A percentile compares a stretch with the other conserved stretches of the same genome.
Evolutionary conservation across 2,113 vertebrate species (phyloP).

Genomic region (Tachysurus fulvidraco): DNA sequence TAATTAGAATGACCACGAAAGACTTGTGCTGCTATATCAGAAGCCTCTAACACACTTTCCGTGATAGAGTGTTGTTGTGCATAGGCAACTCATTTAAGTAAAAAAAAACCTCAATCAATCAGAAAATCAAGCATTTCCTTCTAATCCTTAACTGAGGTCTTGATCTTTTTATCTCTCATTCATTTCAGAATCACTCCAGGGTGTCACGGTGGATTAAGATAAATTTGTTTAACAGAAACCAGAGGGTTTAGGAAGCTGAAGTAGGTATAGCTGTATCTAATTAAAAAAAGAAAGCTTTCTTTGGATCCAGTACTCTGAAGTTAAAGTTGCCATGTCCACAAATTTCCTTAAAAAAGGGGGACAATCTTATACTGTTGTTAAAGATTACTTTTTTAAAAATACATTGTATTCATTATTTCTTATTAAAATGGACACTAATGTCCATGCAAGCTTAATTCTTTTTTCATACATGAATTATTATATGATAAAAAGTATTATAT

Average conservation of each 20-base stretch:
- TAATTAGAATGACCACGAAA: conserved; percentile 65
- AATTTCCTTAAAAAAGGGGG: not conserved
- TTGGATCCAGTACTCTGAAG: not conserved
- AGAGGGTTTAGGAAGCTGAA: not conserved
- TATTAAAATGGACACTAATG: not conserved
- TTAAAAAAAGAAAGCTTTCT: not conserved
- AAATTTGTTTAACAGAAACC: not conserved
- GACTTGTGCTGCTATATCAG: conserved; percentile 44
- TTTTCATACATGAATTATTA: not conserved
- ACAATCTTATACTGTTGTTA: not conserved
- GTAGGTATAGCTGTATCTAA: not conserved
- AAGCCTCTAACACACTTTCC: conserved; percentile 59
- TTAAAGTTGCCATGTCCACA: not conserved
- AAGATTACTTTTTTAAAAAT: not conserved
- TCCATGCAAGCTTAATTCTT: no score
- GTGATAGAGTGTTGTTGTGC: conserved; percentile 20
- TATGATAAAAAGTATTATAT: not conserved
- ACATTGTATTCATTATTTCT: not conserved
- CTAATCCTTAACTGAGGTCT: not conserved
- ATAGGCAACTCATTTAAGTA: conserved; percentile 54
- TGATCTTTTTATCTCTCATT: conserved; percentile 6
- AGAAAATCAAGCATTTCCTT: conserved; percentile 61
- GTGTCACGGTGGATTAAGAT: not conserved
- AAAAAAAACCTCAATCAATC: conserved; percentile 55
- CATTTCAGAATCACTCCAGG: not conserved